Conservation (phyloP, 1,140 invertebrate species). For the Bursaphelenchus mucronatus region DNA sequence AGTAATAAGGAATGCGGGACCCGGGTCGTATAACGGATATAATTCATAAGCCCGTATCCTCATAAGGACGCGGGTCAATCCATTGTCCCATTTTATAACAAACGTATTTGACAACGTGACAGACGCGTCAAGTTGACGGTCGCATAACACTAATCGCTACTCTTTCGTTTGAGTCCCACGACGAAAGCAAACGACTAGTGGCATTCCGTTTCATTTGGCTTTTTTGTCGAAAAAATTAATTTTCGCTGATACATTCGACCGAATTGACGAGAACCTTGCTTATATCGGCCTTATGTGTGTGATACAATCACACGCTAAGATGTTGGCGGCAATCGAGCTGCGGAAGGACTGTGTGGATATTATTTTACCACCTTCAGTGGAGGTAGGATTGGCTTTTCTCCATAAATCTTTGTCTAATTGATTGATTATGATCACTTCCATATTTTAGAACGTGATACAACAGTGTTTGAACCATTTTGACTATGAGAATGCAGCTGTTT, state of each 20-base stretch:
- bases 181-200: too few species aligned
- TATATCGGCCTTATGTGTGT: not conserved
- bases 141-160: too few species aligned
- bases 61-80: too few species aligned
- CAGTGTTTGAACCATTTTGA: conserved; percentile 35
- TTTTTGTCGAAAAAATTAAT: conserved; percentile 3
- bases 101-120: too few species aligned
- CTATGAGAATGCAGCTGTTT: conserved; percentile 39
- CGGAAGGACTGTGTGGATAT: conserved; percentile 15
- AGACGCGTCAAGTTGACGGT: too few species aligned
- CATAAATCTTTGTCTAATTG: not conserved
- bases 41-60: too few species aligned
- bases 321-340: not conserved
- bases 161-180: too few species aligned
- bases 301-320: not conserved
- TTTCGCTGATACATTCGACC: not conserved
- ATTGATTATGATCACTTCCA: not conserved
- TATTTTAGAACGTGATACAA: conserved; percentile 32
- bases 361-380: conserved; percentile 3
- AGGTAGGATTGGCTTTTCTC: not conserved
- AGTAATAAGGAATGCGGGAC: too few species aligned
- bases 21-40: too few species aligned
- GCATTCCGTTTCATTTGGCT: not conserved
- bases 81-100: too few species aligned
- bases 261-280: not conserved